Percentiles rank a stretch among this genome's conserved stretches.
These are phyloP conservation scores for Cantharis rustica DNA, from an alignment of 2,888 invertebrate species.

Conservation along the genomic window DNA sequence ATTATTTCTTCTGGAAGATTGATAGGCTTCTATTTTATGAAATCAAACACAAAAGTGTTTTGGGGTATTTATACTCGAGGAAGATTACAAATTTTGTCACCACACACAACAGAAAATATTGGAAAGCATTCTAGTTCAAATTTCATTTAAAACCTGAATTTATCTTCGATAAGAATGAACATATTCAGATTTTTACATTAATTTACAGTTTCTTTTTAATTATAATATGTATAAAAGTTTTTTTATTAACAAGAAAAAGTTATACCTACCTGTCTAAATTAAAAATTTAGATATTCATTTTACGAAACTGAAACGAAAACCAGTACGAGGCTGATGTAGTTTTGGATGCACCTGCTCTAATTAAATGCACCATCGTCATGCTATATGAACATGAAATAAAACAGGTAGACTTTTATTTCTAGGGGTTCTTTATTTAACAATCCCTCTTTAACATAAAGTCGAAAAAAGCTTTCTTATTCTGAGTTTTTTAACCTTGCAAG, in stretches of 20 bases:
- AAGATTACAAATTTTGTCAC: not conserved
- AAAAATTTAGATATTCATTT: not conserved
- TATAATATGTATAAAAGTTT: not conserved
- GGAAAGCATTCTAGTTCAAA: not conserved
- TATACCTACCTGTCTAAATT: not conserved
- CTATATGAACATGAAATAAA: not conserved
- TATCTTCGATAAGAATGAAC: not conserved
- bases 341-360: slow-evolving; percentile 9
- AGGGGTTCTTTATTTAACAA: not conserved
- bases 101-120: not conserved
- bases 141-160: not conserved
- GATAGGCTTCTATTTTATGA: too few relatives aligned
- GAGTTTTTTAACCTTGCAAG: slow-evolving; percentile 4
- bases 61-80: too few relatives aligned
- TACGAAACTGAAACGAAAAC: not conserved
- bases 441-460: not conserved
- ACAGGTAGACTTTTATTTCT: slow-evolving; percentile 5
- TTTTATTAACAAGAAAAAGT: not conserved
- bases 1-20: too few relatives aligned
- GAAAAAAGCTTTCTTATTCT: not conserved
- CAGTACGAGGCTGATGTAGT: not conserved
- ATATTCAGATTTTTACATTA: not conserved
- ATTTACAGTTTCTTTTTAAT: not conserved
- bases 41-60: too few relatives aligned
- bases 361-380: slow-evolving; percentile 14